These are phyloP conservation scores for Dicyrtoma fusca DNA, from an alignment of 2,888 invertebrate genomes.

Conservation along the genomic window DNA sequence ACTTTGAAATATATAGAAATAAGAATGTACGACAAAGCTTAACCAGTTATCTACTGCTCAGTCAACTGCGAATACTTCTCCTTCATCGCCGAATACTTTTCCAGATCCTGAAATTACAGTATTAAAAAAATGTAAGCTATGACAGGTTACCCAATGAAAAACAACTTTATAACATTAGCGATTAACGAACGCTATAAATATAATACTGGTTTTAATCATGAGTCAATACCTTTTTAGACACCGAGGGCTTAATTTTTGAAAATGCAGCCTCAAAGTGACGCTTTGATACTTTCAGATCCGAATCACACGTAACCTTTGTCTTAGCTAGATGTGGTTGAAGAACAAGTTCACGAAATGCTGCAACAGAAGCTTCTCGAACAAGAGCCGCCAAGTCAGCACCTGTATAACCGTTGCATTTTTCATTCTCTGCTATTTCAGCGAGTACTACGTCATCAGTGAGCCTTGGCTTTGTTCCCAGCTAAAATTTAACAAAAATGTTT, in stretches of 20 bases:
- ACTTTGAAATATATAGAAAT: no score
- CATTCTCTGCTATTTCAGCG: constrained; percentile 69
- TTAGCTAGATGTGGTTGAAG: constrained; percentile 43
- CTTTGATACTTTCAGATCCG: constrained; percentile 67
- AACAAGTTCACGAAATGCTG: constrained; percentile 78
- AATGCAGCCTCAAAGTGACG: constrained; percentile 79
- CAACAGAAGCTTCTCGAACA: constrained; percentile 82
- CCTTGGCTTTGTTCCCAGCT: constrained; percentile 79
- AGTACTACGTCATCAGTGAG: constrained; percentile 78
- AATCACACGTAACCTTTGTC: not conserved
- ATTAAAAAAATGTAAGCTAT: not conserved
- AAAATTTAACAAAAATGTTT: constrained; percentile 51
- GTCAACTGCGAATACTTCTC: constrained; percentile 60
- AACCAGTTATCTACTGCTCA: not conserved
- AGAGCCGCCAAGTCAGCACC: constrained; percentile 93
- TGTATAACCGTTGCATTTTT: constrained; percentile 76
- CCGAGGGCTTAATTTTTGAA: constrained; percentile 81
- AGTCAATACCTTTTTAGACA: constrained; percentile 69
- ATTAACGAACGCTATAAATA: not conserved
- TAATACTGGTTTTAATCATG: not conserved
- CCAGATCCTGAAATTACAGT: constrained; percentile 67
- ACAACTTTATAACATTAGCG: not conserved
- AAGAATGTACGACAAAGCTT: no score
- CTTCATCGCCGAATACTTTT: constrained; percentile 75
- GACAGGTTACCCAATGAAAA: not conserved